Percentiles rank a stretch among this genome's conserved stretches.
Evolutionary conservation across 2,113 vertebrate genomes (phyloP).

Genomic region (Macrotus californicus): DNA sequence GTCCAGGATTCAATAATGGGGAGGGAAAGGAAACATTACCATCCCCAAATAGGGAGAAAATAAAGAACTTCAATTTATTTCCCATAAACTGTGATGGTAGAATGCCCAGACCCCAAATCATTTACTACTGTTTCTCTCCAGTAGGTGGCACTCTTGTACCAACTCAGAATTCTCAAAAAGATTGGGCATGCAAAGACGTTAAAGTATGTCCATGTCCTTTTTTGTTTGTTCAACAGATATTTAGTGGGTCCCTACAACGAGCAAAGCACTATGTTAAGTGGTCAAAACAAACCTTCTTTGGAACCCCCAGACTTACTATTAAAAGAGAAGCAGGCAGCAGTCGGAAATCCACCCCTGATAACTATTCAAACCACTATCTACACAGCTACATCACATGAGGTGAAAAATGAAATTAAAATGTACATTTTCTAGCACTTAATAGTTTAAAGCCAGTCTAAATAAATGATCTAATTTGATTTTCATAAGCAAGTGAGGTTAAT

Average conservation of each 20-base stretch:
- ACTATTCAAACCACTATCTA: not conserved
- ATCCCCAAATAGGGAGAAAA: not conserved
- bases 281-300: not conserved
- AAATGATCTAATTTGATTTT: slow-evolving; percentile 6
- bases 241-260: not conserved
- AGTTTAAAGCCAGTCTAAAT: not conserved
- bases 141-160: slow-evolving; percentile 55
- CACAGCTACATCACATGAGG: not conserved
- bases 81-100: not conserved
- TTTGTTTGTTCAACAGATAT: not conserved
- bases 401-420: not conserved
- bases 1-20: not conserved
- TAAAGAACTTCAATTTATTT: not conserved
- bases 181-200: not conserved
- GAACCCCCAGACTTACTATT: not conserved
- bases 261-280: not conserved
- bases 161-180: not conserved
- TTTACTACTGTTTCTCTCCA: not conserved
- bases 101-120: not conserved
- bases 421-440: not conserved
- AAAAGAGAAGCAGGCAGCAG: not conserved
- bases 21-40: not conserved
- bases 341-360: not conserved
- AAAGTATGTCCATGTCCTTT: not conserved
- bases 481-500: not conserved